Conservation (phyloP, 2,888 invertebrate genomes). For the Leucozona laternaria region DNA sequence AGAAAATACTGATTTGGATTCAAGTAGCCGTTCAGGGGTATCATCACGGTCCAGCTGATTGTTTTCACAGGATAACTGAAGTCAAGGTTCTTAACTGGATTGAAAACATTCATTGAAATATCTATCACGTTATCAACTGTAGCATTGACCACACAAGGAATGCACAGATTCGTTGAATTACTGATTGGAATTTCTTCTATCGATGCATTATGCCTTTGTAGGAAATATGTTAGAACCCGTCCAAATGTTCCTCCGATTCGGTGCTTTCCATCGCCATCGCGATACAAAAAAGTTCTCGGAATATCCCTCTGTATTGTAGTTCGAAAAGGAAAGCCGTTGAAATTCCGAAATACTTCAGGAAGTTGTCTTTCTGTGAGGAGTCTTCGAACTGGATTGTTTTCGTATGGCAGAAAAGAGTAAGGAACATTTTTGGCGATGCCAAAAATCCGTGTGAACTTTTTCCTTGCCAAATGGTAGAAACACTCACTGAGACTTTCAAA, state of each 20-base stretch:
- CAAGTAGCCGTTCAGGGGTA: constrained; percentile 7
- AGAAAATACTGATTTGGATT: constrained; percentile 26
- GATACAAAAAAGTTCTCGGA: constrained; percentile 15
- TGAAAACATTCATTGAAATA: constrained; percentile 21
- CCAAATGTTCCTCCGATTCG: constrained; percentile 6
- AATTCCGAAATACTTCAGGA: neutral
- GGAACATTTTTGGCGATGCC: neutral
- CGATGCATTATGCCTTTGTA: constrained; percentile 2
- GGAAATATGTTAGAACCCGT: neutral
- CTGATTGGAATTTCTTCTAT: neutral
- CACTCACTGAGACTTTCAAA: neutral
- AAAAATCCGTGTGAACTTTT: constrained; percentile 19
- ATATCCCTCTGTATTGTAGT: constrained; percentile 15
- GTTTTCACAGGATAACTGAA: constrained; percentile 29
- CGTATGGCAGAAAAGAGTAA: constrained; percentile 9
- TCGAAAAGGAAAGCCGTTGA: constrained; percentile 7
- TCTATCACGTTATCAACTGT: neutral
- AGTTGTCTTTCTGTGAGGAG: neutral
- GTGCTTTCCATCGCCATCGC: neutral
- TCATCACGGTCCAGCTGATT: constrained; percentile 1
- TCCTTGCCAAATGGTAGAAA: neutral
- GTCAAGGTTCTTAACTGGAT: constrained; percentile 1
- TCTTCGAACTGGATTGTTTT: neutral
- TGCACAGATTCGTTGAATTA: neutral
- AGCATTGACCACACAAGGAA: neutral